Evolutionary conservation across 2,888 invertebrate genomes (phyloP).

Genomic region (Dexiosoma caninum): DNA sequence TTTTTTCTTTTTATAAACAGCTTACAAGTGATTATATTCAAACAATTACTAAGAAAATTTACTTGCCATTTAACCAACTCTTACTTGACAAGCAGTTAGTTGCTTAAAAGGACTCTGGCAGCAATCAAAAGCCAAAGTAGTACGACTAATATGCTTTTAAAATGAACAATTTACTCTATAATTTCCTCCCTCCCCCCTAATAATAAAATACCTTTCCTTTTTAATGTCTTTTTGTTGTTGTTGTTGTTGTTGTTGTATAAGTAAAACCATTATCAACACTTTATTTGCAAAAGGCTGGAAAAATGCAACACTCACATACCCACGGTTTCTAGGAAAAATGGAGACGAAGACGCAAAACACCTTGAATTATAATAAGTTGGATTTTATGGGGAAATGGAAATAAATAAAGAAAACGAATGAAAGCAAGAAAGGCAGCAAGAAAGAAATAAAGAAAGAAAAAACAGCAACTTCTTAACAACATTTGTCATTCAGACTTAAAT

Average conservation of each 20-base stretch:
- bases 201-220: too few relatives aligned
- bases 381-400: conserved; percentile 21
- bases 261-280: conserved; percentile 59
- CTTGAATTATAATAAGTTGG: conserved; percentile 53
- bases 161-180: conserved; percentile 57
- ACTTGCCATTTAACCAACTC: neutral
- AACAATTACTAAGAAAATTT: conserved; percentile 10
- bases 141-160: conserved; percentile 44
- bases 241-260: neutral
- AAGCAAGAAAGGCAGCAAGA: too few relatives aligned
- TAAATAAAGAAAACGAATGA: too few relatives aligned
- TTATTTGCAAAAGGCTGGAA: conserved; percentile 40
- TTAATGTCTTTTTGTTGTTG: conserved; percentile 7
- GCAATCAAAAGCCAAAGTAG: conserved; percentile 24
- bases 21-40: neutral
- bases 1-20: too few relatives aligned
- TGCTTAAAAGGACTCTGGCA: conserved; percentile 19
- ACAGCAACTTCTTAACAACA: conserved; percentile 56
- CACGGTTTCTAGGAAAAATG: neutral
- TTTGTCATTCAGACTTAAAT: conserved; percentile 62
- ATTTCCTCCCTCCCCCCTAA: conserved; percentile 38
- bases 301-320: neutral
- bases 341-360: conserved; percentile 14
- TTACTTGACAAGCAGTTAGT: neutral
- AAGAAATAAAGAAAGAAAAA: neutral